Percentiles rank a stretch among this genome's conserved stretches.
phyloP scores from a whole-genome alignment of 1,140 invertebrate genomes.

The Cyphomyrmex costatus region DNA sequence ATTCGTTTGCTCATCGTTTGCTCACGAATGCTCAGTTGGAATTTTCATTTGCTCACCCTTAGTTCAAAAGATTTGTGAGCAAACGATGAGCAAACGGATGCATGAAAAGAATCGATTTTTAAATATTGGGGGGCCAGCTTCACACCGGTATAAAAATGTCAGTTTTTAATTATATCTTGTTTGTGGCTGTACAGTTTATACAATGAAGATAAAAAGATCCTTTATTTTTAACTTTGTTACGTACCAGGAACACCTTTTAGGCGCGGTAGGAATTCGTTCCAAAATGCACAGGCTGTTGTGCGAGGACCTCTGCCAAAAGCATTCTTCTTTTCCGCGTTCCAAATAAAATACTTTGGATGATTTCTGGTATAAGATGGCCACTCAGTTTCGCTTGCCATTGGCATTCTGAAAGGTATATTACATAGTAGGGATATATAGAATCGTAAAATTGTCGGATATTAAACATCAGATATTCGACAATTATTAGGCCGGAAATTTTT shows the following conservation, averaged over 20 bases:
- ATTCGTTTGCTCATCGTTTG: too few relatives aligned
- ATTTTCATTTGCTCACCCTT: too few relatives aligned
- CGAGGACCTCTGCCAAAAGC: constrained; percentile 93
- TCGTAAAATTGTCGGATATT: too few relatives aligned
- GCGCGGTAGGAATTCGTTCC: constrained; percentile 97
- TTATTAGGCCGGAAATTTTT: too few relatives aligned
- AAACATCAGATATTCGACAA: too few relatives aligned
- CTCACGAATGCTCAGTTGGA: too few relatives aligned
- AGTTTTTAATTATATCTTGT: too few relatives aligned
- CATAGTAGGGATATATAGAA: background rate
- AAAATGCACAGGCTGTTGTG: constrained; percentile 96
- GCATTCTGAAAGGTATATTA: constrained; percentile 89
- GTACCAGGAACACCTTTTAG: constrained; percentile 91
- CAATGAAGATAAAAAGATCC: background rate
- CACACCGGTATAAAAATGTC: too few relatives aligned
- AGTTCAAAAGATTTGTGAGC: too few relatives aligned
- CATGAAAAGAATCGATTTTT: too few relatives aligned
- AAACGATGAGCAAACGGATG: too few relatives aligned
- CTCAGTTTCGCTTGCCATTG: constrained; percentile 92
- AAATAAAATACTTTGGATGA: constrained; percentile 95
- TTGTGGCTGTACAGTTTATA: background rate
- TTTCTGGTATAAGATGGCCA: constrained; percentile 96
- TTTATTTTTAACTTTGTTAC: constrained; percentile 46
- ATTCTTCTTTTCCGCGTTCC: constrained; percentile 92
- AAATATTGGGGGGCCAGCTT: too few relatives aligned